Evolutionary conservation across 2,888 invertebrate genomes (phyloP).

Genomic region (Orthonevra nobilis): DNA sequence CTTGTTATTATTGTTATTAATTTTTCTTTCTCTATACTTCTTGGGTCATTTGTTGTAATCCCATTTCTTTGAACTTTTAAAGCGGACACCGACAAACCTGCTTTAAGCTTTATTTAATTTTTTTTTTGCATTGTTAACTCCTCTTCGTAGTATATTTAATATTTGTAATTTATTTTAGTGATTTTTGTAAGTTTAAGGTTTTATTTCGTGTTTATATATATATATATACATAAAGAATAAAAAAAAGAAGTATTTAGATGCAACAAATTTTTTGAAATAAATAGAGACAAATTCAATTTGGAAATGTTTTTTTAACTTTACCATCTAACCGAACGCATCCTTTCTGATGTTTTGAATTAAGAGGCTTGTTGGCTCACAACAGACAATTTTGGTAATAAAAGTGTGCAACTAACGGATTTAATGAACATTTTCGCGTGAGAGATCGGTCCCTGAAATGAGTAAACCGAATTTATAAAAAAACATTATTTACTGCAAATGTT

Average conservation of each 20-base stretch:
- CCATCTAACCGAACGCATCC: too few relatives aligned
- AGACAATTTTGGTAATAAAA: too few relatives aligned
- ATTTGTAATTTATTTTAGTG: conserved; percentile 60
- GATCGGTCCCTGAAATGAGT: too few relatives aligned
- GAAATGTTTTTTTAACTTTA: not conserved
- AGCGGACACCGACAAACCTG: conserved; percentile 28
- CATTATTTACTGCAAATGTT: too few relatives aligned
- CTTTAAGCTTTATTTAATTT: conserved; percentile 33
- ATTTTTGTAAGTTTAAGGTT: conserved; percentile 32
- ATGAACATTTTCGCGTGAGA: too few relatives aligned
- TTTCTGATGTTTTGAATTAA: too few relatives aligned
- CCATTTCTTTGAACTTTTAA: conserved; percentile 13
- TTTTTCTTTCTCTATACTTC: not conserved
- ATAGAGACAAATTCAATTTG: conserved; percentile 8
- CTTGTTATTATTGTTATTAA: conserved; percentile 22
- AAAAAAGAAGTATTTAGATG: conserved; percentile 20
- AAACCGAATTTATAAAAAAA: too few relatives aligned
- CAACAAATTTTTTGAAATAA: conserved; percentile 47
- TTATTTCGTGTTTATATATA: conserved; percentile 40
- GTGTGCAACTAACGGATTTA: too few relatives aligned
- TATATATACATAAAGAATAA: too few relatives aligned
- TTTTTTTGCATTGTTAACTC: conserved; percentile 31
- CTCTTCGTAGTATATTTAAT: conserved; percentile 18
- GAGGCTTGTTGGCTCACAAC: too few relatives aligned
- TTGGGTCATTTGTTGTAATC: conserved; percentile 23